phyloP scores from a whole-genome alignment of 2,797 vertebrate genomes.

The Xenopus petersii region DNA sequence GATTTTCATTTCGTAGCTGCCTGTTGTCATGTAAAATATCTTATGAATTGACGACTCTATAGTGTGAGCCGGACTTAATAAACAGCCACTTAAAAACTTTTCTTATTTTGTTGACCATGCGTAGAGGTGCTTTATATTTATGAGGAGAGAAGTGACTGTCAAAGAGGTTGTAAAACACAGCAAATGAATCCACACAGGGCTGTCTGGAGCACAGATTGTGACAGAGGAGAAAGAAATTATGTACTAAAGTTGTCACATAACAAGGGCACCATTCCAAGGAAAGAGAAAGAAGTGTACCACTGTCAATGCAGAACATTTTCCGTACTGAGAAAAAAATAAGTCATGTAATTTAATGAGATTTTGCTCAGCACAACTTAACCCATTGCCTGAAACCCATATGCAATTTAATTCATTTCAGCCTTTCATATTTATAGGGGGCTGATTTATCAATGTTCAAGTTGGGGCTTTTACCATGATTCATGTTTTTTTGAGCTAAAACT shows the following conservation, averaged over 20 bases:
- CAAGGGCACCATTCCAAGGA: constrained; percentile 35
- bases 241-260: constrained; percentile 15
- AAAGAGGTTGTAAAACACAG: constrained; percentile 35
- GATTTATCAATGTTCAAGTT: no score
- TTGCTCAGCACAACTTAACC: neutral
- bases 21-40: constrained; percentile 22
- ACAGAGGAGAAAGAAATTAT: constrained; percentile 35
- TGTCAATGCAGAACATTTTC: neutral
- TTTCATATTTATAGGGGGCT: no score
- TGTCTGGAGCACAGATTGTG: constrained; percentile 33
- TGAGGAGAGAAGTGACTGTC: constrained; percentile 38
- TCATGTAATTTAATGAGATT: neutral
- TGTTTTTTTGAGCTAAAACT: no score
- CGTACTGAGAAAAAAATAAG: neutral
- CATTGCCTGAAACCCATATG: neutral
- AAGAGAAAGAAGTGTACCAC: constrained; percentile 3
- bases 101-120: constrained; percentile 43
- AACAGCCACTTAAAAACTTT: constrained; percentile 39
- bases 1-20: neutral
- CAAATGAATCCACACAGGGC: constrained; percentile 41
- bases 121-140: constrained; percentile 44
- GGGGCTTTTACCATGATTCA: no score
- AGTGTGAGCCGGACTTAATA: constrained; percentile 31
- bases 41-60: constrained; percentile 30
- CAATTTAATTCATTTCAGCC: neutral